Percentiles rank a stretch among this genome's conserved stretches.
Conservation (phyloP, 2,797 vertebrate genomes). For the Gobio occitaniae region DNA sequence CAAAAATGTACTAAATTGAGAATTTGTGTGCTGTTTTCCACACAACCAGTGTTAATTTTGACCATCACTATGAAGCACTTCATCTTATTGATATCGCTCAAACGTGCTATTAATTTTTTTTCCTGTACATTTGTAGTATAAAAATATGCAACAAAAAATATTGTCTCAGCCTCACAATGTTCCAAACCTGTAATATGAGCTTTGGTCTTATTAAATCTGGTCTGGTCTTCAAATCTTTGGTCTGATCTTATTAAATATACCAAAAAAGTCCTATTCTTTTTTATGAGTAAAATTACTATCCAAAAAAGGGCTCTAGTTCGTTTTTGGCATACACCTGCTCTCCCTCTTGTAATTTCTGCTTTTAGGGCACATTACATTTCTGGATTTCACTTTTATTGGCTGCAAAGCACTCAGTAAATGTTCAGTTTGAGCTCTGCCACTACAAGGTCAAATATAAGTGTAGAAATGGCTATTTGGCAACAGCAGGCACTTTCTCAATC, state of each 20-base stretch:
- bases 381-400: constrained; percentile 19
- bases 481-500: constrained; percentile 13
- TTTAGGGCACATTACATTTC: neutral
- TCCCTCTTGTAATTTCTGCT: neutral
- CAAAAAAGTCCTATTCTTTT: neutral
- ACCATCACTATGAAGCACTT: neutral
- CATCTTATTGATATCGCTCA: neutral
- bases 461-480: constrained; percentile 35
- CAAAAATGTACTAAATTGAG: neutral
- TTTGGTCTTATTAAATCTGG: neutral
- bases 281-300: neutral
- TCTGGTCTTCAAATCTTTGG: too few relatives aligned
- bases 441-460: constrained; percentile 42
- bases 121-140: neutral
- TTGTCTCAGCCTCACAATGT: neutral
- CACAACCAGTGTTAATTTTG: neutral
- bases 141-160: neutral
- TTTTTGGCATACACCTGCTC: neutral
- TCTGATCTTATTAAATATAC: neutral
- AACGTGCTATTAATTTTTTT: neutral
- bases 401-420: neutral
- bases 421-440: neutral
- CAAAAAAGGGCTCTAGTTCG: neutral
- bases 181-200: neutral
- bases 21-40: neutral